Percentiles rank a stretch among this genome's conserved stretches.
Evolutionary conservation across 1,140 invertebrate genomes (phyloP).

Genomic region (Dendrolimus punctatus): DNA sequence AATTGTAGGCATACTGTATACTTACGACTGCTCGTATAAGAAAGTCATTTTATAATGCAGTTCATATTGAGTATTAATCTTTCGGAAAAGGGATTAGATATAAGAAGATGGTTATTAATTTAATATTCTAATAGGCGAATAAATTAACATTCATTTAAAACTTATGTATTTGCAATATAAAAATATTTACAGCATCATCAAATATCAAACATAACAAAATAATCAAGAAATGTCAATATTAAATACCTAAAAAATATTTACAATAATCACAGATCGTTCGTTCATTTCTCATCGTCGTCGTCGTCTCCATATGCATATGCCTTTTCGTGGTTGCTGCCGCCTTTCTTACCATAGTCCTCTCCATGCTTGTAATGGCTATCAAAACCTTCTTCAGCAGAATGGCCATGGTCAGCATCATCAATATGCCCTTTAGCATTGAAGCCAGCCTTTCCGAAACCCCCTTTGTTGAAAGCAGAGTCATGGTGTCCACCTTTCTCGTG

Average conservation of each 20-base stretch:
- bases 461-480: slow-evolving; percentile 67
- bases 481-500: slow-evolving; percentile 71
- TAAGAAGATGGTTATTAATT: too few species aligned
- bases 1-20: too few species aligned
- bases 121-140: neutral
- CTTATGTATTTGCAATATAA: slow-evolving; percentile 37
- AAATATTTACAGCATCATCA: slow-evolving; percentile 37
- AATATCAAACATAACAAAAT: slow-evolving; percentile 67
- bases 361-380: slow-evolving; percentile 45
- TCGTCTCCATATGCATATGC: slow-evolving; percentile 42
- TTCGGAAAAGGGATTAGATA: too few species aligned
- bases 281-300: slow-evolving; percentile 38
- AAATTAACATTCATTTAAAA: slow-evolving; percentile 13
- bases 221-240: slow-evolving; percentile 22
- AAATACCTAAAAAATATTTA: slow-evolving; percentile 43
- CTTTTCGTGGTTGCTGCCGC: slow-evolving; percentile 35
- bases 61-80: too few species aligned
- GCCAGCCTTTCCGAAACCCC: slow-evolving; percentile 66
- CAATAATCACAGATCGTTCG: slow-evolving; percentile 18
- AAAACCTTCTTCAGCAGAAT: slow-evolving; percentile 46
- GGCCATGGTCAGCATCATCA: slow-evolving; percentile 58
- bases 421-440: slow-evolving; percentile 66
- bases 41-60: too few species aligned
- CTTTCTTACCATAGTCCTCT: slow-evolving; percentile 45
- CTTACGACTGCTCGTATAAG: too few species aligned